Evolutionary conservation across 2,888 invertebrate species (phyloP).

Genomic region (Zootermopsis nevadensis): DNA sequence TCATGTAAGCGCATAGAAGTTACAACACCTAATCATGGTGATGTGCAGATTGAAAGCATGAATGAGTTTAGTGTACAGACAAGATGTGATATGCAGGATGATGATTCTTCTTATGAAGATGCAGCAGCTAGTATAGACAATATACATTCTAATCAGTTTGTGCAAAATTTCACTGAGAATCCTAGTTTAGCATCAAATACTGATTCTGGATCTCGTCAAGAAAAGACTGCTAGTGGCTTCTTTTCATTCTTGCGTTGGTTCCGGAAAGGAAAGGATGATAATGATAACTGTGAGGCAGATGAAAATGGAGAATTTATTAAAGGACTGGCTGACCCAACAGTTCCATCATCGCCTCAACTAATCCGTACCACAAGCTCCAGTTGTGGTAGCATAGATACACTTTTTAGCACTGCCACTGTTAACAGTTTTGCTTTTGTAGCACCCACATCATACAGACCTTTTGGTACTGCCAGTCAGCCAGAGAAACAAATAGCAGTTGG

Average conservation of each 20-base stretch:
- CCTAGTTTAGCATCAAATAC: background rate
- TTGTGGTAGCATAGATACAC: slow-evolving; percentile 73
- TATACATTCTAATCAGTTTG: slow-evolving; percentile 38
- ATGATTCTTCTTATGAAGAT: slow-evolving; percentile 49
- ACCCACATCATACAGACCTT: slow-evolving; percentile 67
- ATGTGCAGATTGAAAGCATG: slow-evolving; percentile 46
- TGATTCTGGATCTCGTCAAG: slow-evolving; percentile 50
- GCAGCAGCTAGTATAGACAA: slow-evolving; percentile 41
- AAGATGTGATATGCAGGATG: slow-evolving; percentile 24
- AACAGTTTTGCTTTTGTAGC: slow-evolving; percentile 78
- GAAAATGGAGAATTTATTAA: slow-evolving; percentile 40
- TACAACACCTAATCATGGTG: slow-evolving; percentile 31
- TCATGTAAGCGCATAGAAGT: slow-evolving; percentile 29
- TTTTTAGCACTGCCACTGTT: slow-evolving; percentile 78
- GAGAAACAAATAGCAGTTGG: slow-evolving; percentile 65
- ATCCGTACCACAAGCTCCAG: slow-evolving; percentile 63
- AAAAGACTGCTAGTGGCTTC: slow-evolving; percentile 61
- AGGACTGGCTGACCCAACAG: slow-evolving; percentile 33
- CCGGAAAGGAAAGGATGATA: slow-evolving; percentile 67
- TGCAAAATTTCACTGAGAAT: background rate
- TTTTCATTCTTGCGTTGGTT: slow-evolving; percentile 81
- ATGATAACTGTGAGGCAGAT: slow-evolving; percentile 43
- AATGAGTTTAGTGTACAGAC: slow-evolving; percentile 31
- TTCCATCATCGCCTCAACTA: slow-evolving; percentile 53
- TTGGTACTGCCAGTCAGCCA: slow-evolving; percentile 60